Percentiles rank a stretch among this genome's conserved stretches.
These are phyloP conservation scores for Beris morrisii DNA, from an alignment of 2,888 invertebrate genomes.

Conservation along the genomic window DNA sequence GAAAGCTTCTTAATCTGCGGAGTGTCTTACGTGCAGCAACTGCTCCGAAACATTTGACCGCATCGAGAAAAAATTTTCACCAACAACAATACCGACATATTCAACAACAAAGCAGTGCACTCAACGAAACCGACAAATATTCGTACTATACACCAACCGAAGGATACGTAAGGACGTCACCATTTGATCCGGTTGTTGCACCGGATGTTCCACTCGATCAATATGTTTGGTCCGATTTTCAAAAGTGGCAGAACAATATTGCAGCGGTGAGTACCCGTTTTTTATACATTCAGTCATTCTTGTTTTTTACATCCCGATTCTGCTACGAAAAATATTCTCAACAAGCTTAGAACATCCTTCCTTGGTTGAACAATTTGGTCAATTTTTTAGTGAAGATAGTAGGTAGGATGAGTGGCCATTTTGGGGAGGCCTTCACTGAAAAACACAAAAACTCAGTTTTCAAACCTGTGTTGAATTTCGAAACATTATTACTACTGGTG, in stretches of 20 bases:
- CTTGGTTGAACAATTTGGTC: too few relatives aligned
- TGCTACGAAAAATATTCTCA: too few relatives aligned
- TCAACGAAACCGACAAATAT: slow-evolving; percentile 14
- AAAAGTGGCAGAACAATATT: slow-evolving; percentile 66
- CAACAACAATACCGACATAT: not conserved
- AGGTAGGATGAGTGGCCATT: too few relatives aligned
- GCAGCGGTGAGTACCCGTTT: slow-evolving; percentile 61
- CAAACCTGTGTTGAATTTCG: too few relatives aligned
- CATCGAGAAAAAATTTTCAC: not conserved
- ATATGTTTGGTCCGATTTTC: slow-evolving; percentile 64
- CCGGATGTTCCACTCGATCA: slow-evolving; percentile 63
- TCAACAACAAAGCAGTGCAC: slow-evolving; percentile 10
- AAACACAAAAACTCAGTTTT: too few relatives aligned
- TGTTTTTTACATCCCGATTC: too few relatives aligned
- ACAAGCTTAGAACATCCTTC: too few relatives aligned
- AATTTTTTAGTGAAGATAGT: too few relatives aligned
- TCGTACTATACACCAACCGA: slow-evolving; percentile 45
- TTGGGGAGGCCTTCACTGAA: too few relatives aligned
- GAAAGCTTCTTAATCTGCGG: slow-evolving; percentile 5
- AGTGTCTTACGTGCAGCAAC: not conserved
- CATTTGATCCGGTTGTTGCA: slow-evolving; percentile 58
- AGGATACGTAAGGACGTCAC: slow-evolving; percentile 56
- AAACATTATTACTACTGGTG: too few relatives aligned
- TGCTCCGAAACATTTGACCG: not conserved
- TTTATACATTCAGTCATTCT: too few relatives aligned